Percentiles rank a stretch among this genome's conserved stretches.
These are phyloP conservation scores for Macrosiphum euphorbiae DNA, from an alignment of 2,888 invertebrate genomes.

Conservation along the genomic window DNA sequence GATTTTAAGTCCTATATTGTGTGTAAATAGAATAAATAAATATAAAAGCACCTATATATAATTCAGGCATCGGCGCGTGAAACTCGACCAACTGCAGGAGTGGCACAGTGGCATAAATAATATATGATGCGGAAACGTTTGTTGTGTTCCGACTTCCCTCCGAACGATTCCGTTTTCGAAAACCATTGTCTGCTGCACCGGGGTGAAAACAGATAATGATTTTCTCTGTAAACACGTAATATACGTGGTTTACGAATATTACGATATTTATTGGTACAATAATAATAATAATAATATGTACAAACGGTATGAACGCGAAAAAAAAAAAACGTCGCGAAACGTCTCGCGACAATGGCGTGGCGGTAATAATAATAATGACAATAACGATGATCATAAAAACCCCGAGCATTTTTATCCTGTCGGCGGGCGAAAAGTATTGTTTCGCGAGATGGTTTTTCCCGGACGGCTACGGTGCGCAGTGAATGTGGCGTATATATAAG, in stretches of 20 bases:
- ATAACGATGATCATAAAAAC: constrained; percentile 30
- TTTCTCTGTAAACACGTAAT: constrained; percentile 12
- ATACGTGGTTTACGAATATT: background rate
- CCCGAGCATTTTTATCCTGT: constrained; percentile 45
- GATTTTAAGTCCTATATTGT: background rate
- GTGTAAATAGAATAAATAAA: background rate
- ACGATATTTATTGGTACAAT: constrained; percentile 5
- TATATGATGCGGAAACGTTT: constrained; percentile 1
- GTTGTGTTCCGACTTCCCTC: background rate
- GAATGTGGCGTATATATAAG: background rate
- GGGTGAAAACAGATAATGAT: constrained; percentile 25
- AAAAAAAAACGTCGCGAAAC: constrained; percentile 3
- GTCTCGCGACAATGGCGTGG: constrained; percentile 6
- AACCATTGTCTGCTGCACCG: constrained; percentile 27
- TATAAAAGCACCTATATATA: background rate
- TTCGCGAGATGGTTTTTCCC: constrained; percentile 15
- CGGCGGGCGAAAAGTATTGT: constrained; percentile 38
- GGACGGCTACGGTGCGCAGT: background rate
- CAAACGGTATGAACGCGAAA: background rate
- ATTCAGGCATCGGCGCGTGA: background rate
- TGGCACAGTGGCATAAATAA: background rate
- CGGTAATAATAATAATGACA: background rate
- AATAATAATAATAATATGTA: background rate
- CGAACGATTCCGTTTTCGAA: background rate
- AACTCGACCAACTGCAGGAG: background rate